Evolutionary conservation across 2,113 vertebrate genomes (phyloP), one percentile per base, ranked within the genome.

Genomic region (Trichomycterus rosablanca): DNA sequence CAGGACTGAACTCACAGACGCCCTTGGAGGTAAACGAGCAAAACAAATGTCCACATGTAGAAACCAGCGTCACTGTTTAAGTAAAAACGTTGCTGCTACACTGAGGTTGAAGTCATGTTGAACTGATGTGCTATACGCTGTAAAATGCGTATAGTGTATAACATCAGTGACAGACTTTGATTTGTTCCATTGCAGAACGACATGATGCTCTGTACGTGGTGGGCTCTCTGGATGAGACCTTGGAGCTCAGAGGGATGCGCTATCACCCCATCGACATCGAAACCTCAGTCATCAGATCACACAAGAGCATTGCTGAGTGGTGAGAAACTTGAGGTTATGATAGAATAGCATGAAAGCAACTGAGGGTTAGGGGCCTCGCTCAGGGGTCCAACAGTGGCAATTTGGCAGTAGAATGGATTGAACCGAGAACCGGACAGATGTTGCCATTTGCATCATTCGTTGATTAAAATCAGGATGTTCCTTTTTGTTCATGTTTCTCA

Each of bases 241-340:
- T 98, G 71, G 95, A 98, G 81, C 88, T 98, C 69, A 81, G 95
- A 59, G 95, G 95, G 63, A 94, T 98, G 95, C 87, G 94, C 34
- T 98, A 98, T 75, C 95, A 98, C 70, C 95, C 95, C 48, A 97
- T 94, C 1, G 95, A 98, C 80, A 98, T 98, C 2, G 95, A 98
- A 76, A 97, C 91, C 0, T 98, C 95, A 0, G 94, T 98, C 20
- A 92, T 93, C 73, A 86, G 95, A 3, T 88, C 95, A 9, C 95
- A 98, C 77, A 93, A 95, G 78, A 97, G 90, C 86, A 94, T 98
- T 16, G 94, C 95, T 2, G 95, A 98, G 80, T 98, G 95, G 95
- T 98, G 71, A 24, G 7, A 0, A 23, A 32, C n/a, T n/a, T n/a
- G n/a, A n/a, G n/a, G n/a, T n/a, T n/a, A n/a, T n/a, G n/a, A n/a